A percentile compares a stretch with the other conserved stretches of the same genome.
Conservation (phyloP, 2,797 vertebrate species). For the Garrulus glandarius region DNA sequence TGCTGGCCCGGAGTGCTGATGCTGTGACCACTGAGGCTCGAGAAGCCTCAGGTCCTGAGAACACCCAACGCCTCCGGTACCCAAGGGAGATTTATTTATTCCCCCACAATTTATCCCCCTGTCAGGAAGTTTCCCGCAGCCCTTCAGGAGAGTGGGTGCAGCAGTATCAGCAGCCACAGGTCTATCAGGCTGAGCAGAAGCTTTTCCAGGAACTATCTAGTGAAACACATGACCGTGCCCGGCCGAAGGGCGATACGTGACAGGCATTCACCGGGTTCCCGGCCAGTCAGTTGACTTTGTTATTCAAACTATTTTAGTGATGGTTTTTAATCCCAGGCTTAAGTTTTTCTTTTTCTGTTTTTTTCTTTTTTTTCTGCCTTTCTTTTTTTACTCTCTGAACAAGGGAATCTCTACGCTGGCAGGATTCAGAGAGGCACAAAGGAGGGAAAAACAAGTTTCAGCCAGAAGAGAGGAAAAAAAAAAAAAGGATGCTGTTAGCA, state of each 20-base stretch:
- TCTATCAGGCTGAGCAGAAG: slow-evolving; percentile 63
- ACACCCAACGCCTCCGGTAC: neutral
- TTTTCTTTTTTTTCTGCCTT: too few species aligned
- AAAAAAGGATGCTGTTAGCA: slow-evolving; percentile 37
- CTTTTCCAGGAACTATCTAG: slow-evolving; percentile 62
- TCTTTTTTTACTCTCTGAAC: slow-evolving; percentile 6
- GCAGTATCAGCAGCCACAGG: slow-evolving; percentile 15
- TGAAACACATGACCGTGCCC: neutral
- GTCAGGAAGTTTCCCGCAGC: neutral
- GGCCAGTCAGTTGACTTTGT: slow-evolving; percentile 62
- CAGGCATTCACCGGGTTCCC: slow-evolving; percentile 17
- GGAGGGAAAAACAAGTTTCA: slow-evolving; percentile 28
- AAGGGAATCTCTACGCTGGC: slow-evolving; percentile 58
- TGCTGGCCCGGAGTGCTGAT: fast-evolving
- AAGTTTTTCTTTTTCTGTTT: neutral
- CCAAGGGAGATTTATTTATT: neutral
- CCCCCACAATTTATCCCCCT: fast-evolving
- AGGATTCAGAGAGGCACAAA: slow-evolving; percentile 61
- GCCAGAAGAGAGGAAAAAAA: neutral
- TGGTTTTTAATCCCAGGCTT: slow-evolving; percentile 66
- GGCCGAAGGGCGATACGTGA: neutral
- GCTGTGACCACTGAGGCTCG: neutral
- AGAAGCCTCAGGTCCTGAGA: neutral
- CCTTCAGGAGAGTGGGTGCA: neutral
- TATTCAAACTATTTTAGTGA: slow-evolving; percentile 69